Evolutionary conservation across 1,140 invertebrate genomes (phyloP).

Genomic region (Neuroterus valhalla): DNA sequence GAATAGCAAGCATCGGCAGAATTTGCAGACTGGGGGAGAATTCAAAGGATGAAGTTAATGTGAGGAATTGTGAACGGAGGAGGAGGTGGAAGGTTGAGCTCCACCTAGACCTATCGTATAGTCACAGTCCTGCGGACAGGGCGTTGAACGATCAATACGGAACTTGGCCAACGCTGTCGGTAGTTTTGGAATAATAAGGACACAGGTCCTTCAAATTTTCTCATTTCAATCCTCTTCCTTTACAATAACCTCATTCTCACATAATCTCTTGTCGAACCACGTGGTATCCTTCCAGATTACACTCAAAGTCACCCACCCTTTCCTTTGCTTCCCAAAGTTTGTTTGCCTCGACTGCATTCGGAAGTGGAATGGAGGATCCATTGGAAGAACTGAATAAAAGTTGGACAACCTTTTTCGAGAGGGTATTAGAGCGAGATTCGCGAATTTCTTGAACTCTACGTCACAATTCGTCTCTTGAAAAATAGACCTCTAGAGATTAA

Average conservation of each 20-base stretch:
- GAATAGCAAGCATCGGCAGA: not conserved
- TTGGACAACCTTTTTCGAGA: too few species aligned
- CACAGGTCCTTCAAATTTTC: slow-evolving; percentile 35
- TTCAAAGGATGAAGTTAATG: slow-evolving; percentile 25
- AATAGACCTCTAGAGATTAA: too few species aligned
- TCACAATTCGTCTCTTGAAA: too few species aligned
- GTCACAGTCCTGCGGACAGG: slow-evolving; percentile 29
- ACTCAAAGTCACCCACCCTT: too few species aligned
- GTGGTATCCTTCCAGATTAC: not conserved
- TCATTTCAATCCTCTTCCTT: not conserved
- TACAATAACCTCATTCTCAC: slow-evolving; percentile 2
- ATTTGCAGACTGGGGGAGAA: slow-evolving; percentile 4
- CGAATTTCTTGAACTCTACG: too few species aligned
- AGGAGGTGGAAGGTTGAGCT: slow-evolving; percentile 15
- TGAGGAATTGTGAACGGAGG: slow-evolving; percentile 11
- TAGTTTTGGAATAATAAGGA: slow-evolving; percentile 51
- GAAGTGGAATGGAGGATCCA: not conserved
- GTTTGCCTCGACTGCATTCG: slow-evolving; percentile 18
- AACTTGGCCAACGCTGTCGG: slow-evolving; percentile 51
- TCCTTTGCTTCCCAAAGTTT: slow-evolving; percentile 8
- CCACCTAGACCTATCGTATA: slow-evolving; percentile 26
- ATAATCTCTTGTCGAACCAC: slow-evolving; percentile 23
- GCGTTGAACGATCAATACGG: slow-evolving; percentile 38
- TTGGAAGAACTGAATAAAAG: too few species aligned
- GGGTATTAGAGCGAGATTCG: too few species aligned